Conservation (phyloP, 1,140 invertebrate species). For the Trissolcus basalis region DNA sequence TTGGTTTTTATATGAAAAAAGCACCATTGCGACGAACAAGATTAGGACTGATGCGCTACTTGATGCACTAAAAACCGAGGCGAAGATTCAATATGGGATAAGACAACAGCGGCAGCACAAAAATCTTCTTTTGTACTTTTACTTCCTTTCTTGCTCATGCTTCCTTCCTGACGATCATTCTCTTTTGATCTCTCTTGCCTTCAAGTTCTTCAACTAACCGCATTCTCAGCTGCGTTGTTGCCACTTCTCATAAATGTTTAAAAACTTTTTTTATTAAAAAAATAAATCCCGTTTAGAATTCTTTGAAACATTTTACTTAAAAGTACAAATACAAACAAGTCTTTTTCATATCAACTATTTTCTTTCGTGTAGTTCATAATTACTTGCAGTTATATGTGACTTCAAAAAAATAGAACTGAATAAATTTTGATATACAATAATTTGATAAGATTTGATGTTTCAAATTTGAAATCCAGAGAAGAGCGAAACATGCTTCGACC, state of each 20-base stretch:
- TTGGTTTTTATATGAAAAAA: slow-evolving; percentile 16
- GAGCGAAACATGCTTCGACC: no score
- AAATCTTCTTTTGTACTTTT: slow-evolving; percentile 46
- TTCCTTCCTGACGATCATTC: slow-evolving; percentile 67
- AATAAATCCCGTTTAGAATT: no score
- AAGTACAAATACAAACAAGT: no score
- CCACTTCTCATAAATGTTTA: slow-evolving; percentile 62
- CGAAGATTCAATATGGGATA: slow-evolving; percentile 42
- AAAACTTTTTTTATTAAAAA: slow-evolving; percentile 29
- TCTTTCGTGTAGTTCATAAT: no score
- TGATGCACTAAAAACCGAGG: slow-evolving; percentile 35
- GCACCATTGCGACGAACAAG: slow-evolving; percentile 1
- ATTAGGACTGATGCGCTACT: slow-evolving; percentile 44
- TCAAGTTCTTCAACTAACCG: slow-evolving; percentile 62
- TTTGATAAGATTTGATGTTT: no score
- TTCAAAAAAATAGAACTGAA: no score
- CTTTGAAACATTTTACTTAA: neutral
- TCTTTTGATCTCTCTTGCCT: slow-evolving; percentile 46
- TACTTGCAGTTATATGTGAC: no score
- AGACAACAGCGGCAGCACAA: slow-evolving; percentile 38
- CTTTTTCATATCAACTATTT: no score
- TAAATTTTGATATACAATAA: no score
- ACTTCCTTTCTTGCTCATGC: slow-evolving; percentile 49
- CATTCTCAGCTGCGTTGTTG: slow-evolving; percentile 65
- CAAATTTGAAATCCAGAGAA: no score